These are phyloP conservation scores for Pelobates cultripes DNA, from an alignment of 2,797 vertebrate species.

Conservation along the genomic window DNA sequence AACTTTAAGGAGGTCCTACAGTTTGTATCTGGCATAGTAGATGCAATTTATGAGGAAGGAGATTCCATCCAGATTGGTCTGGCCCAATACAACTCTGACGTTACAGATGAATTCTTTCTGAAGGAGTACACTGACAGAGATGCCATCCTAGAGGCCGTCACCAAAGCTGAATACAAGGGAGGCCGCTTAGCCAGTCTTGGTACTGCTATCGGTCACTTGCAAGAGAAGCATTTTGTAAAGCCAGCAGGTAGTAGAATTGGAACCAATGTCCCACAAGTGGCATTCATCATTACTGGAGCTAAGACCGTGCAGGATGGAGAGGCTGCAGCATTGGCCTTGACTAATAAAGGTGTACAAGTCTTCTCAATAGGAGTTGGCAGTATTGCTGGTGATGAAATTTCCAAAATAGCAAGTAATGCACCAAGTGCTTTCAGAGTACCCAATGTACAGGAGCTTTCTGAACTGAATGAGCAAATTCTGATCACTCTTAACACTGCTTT, in stretches of 20 bases:
- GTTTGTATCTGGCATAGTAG: conserved; percentile 83
- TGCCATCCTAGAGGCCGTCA: conserved; percentile 80
- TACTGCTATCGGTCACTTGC: conserved; percentile 81
- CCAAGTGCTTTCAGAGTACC: conserved; percentile 80
- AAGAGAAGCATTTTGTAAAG: conserved; percentile 84
- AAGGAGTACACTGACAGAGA: conserved; percentile 80
- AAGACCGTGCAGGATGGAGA: conserved; percentile 82
- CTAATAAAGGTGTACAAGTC: conserved; percentile 78
- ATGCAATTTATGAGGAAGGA: conserved; percentile 79
- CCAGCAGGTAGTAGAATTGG: conserved; percentile 85
- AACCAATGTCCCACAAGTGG: conserved; percentile 86
- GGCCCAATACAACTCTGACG: conserved; percentile 89
- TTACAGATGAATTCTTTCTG: conserved; percentile 88
- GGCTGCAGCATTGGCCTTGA: conserved; percentile 78
- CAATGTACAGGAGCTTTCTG: conserved; percentile 79
- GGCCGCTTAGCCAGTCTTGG: conserved; percentile 84
- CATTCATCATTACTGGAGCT: conserved; percentile 87
- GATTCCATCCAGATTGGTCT: conserved; percentile 86
- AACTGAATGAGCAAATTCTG: conserved; percentile 88
- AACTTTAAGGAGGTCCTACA: conserved; percentile 83
- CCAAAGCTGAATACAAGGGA: conserved; percentile 82
- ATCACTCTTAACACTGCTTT: conserved; percentile 83
- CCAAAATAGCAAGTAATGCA: conserved; percentile 78
- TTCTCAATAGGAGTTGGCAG: conserved; percentile 86
- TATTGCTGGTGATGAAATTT: conserved; percentile 78